Base-by-base conservation (phyloP, 92 coral and sea anemone species). In the Epizoanthus rinbou region DNA sequence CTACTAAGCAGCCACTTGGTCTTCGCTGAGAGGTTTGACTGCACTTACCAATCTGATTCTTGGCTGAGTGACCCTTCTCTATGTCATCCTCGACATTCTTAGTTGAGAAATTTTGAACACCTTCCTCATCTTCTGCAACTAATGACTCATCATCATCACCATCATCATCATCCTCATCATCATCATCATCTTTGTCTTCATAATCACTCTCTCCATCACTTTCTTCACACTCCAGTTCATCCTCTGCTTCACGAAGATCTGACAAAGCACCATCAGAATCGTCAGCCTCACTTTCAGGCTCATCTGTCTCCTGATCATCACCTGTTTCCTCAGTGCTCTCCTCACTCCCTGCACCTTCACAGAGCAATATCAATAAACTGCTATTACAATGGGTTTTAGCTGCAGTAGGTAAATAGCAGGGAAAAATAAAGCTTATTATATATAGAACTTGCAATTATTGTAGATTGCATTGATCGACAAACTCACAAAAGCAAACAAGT, bases 11-110 rank as follows among this genome's bases (percentile, higher is more conserved):
- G 31, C 31, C 31, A 28, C 31, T 28, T 28, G 31, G 31, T 28
- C 31, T 28, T 28, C 2, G 31, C 31, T 28, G 31, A 28, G 33
- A 71, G 19, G 15, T 80, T 54, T n/a, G 13, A 0, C 62, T 45
- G 39, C 50, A 35, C 98, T 47, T 87, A 96, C 99, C 88, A 16
- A 94, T 87, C 60, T 96, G 99, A 62, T 92, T 84, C 59, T 90
- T 91, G 58, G 92, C 99, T 83, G 99, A 90, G 24, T 31, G 86
- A 64, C 96, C 99, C 90, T 94, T 96, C 60, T 91, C 90, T 0
- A 92, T 58, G 65, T 96, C 98, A 69, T 93, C 94, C 64, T 89
- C 85, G 57, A 65, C 75, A 65, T 74, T 87, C 80, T 89, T 64
- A 33, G 89, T 37, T 57, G 90, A 90, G 79, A 93, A 92, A 19